These are phyloP conservation scores for Choreutis nemorana DNA, from an alignment of 2,888 invertebrate genomes.

Conservation along the genomic window DNA sequence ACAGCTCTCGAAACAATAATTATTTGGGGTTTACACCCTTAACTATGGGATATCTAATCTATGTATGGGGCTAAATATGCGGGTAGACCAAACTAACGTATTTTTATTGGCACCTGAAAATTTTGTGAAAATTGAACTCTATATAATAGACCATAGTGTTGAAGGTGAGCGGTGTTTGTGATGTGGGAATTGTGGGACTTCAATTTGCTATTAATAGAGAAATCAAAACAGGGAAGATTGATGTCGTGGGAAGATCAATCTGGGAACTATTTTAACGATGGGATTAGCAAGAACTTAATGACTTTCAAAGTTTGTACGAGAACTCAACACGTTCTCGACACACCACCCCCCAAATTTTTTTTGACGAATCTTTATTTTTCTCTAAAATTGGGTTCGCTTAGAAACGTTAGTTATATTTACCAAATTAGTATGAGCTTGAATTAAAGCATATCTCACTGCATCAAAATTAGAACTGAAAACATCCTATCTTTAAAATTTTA, in stretches of 20 bases:
- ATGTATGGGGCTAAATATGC: constrained; percentile 40
- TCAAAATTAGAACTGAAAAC: too few species aligned
- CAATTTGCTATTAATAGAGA: constrained; percentile 42
- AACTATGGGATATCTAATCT: constrained; percentile 28
- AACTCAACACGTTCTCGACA: too few species aligned
- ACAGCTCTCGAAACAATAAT: constrained; percentile 21
- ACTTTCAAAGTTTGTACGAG: too few species aligned
- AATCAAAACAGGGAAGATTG: constrained; percentile 54
- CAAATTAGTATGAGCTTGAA: too few species aligned
- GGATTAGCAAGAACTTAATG: constrained; percentile 9
- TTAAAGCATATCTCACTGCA: too few species aligned
- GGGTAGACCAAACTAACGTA: constrained; percentile 31
- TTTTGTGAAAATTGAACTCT: constrained; percentile 17
- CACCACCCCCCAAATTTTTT: too few species aligned
- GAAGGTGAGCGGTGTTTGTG: constrained; percentile 7
- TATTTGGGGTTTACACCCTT: constrained; percentile 34
- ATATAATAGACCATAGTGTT: constrained; percentile 5
- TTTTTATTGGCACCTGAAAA: constrained; percentile 18
- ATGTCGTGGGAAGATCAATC: constrained; percentile 58
- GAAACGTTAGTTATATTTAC: too few species aligned
- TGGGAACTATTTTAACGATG: constrained; percentile 7
- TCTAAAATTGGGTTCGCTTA: too few species aligned
- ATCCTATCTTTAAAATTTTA: too few species aligned
- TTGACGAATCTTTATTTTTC: too few species aligned
- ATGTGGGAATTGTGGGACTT: constrained; percentile 20